Base-by-base conservation (phyloP, 2,888 invertebrate genomes). In the Agrochola lota region DNA sequence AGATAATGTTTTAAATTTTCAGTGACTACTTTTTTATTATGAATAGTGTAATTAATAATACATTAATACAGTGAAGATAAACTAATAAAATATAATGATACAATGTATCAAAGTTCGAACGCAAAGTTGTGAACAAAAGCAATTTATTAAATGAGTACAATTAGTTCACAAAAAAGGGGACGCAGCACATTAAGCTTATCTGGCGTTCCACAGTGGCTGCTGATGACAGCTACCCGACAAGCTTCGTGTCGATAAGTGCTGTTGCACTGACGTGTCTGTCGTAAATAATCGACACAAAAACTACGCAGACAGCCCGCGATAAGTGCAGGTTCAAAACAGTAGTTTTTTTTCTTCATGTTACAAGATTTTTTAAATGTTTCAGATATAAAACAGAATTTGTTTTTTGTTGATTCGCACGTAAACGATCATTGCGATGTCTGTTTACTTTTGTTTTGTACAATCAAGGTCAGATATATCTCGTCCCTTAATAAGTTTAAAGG, bases 171-270 rank as follows among this genome's bases (percentile, higher is more conserved):
- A 67, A 71, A 80, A 74, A 83, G 35, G 26, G 20, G 30, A 59
- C 70, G 55, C 52, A 30, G 40, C 40, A 74, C 74, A 71, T 77
- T 78, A n/a, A 60, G 55, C 75, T 83, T 80, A 83, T 87, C 87
- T 77, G 35, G 70, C 71, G 63, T 57, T 43, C 68, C 74, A 71
- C 89, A 77, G 88, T 78, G 73, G 88, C 88, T 82, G 67, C 62
- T 81, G 89, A 77, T 82, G 90, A 90, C 90, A 90, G 87, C 64
- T 71, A 71, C 49, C 77, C 78, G 82, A 86, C 85, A 86, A 80
- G 77, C 79, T 81, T 77, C 77, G 63, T 57, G 71, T 59, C 77
- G 84, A 80, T 85, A 82, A 84, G 85, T 80, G 79, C 70, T 70
- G 35, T 12, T 73, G 63, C 62, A 43, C 66, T 59, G 74, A 73